These are phyloP conservation scores for Lepidothrix coronata DNA, from an alignment of 2,113 vertebrate genomes.

Conservation along the genomic window DNA sequence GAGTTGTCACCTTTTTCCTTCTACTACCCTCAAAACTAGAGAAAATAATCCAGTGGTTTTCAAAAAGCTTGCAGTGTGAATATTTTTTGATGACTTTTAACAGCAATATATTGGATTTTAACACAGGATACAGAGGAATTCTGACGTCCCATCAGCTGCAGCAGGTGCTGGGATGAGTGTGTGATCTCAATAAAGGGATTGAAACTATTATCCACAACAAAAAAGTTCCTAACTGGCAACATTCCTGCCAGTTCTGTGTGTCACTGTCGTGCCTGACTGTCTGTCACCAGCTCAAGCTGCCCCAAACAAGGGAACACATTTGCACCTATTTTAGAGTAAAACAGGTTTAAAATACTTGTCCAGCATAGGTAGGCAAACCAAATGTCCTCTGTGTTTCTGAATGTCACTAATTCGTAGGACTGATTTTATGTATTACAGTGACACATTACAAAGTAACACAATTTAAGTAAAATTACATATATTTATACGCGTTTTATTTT, in stretches of 20 bases:
- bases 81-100: background rate
- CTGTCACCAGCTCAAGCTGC: accelerated
- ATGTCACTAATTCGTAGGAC: background rate
- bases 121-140: background rate
- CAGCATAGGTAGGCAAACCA: background rate
- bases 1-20: background rate
- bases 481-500: no score
- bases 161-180: background rate
- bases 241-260: background rate
- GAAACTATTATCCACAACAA: background rate
- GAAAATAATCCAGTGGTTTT: background rate
- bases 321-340: background rate
- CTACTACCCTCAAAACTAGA: background rate
- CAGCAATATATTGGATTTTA: background rate
- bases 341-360: background rate
- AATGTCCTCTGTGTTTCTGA: background rate
- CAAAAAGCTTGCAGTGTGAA: background rate
- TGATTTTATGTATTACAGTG: background rate
- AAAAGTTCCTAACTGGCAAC: background rate
- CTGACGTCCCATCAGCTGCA: background rate
- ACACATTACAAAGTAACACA: no score
- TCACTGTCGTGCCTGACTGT: background rate
- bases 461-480: background rate
- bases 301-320: background rate
- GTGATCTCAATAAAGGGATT: background rate